Conservation (phyloP, 2,113 vertebrate genomes). For the Willisornis vidua region DNA sequence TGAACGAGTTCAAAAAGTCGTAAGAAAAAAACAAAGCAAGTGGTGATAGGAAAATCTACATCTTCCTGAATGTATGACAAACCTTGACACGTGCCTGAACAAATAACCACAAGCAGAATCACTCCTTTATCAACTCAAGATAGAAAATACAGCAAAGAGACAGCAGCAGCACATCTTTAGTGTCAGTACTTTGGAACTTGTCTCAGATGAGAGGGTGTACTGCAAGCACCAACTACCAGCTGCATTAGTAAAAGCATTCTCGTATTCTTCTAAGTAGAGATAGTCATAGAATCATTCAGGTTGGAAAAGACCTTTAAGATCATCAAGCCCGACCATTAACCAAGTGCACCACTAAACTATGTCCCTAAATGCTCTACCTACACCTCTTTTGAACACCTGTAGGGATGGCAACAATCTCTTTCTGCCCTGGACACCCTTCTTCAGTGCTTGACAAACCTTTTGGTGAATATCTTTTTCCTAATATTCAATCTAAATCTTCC, state of each 20-base stretch:
- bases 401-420: neutral
- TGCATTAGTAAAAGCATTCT: neutral
- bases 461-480: neutral
- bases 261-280: neutral
- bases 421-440: neutral
- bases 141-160: neutral
- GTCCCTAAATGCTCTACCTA: neutral
- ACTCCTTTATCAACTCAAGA: neutral
- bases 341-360: neutral
- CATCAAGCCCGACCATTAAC: neutral
- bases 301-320: neutral
- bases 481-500: neutral
- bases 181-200: neutral
- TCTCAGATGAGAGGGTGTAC: neutral
- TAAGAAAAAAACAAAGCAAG: constrained; percentile 10
- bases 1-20: neutral
- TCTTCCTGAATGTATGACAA: neutral
- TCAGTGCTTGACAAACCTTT: neutral
- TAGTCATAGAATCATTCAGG: neutral
- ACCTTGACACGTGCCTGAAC: constrained; percentile 2
- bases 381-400: neutral
- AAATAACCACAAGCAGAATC: constrained; percentile 36
- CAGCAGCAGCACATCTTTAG: neutral
- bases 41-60: constrained; percentile 12
- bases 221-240: neutral